Evolutionary conservation across 2,797 vertebrate genomes (phyloP).

Genomic region (Benthosema pterotum): DNA sequence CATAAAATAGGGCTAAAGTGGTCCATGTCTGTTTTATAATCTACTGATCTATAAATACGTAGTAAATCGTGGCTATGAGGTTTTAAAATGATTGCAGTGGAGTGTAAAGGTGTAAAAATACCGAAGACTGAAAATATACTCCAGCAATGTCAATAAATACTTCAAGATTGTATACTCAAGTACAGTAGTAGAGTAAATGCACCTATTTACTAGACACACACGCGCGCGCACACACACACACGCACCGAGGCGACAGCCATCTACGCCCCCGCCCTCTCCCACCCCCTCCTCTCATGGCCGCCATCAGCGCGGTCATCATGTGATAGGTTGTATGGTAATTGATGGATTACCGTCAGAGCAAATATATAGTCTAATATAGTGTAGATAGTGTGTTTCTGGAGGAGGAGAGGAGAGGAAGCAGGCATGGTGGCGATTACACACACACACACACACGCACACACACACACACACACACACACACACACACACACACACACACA

Average conservation of each 20-base stretch:
- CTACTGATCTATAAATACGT: no score
- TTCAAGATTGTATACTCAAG: no score
- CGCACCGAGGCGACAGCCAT: slow-evolving; percentile 33
- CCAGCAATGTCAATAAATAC: no score
- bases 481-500: slow-evolving; percentile 64
- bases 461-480: no score
- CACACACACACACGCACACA: no score
- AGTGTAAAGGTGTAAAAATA: no score
- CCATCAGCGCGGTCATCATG: slow-evolving; percentile 82
- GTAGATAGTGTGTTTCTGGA: slow-evolving; percentile 74
- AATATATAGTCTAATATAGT: slow-evolving; percentile 81
- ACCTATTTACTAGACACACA: neutral
- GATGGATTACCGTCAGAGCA: slow-evolving; percentile 85
- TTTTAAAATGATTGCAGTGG: no score
- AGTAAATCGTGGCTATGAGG: no score
- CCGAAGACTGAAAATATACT: no score
- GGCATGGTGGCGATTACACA: slow-evolving; percentile 66
- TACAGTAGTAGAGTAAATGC: no score
- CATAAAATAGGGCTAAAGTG: no score
- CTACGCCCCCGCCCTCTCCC: slow-evolving; percentile 17
- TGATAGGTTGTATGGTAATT: slow-evolving; percentile 83
- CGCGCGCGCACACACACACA: slow-evolving; percentile 22
- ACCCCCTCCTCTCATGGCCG: slow-evolving; percentile 55
- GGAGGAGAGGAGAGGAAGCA: slow-evolving; percentile 43
- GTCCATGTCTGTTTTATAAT: no score